phyloP scores from a whole-genome alignment of 2,113 vertebrate species.

The Elephantulus edwardii region DNA sequence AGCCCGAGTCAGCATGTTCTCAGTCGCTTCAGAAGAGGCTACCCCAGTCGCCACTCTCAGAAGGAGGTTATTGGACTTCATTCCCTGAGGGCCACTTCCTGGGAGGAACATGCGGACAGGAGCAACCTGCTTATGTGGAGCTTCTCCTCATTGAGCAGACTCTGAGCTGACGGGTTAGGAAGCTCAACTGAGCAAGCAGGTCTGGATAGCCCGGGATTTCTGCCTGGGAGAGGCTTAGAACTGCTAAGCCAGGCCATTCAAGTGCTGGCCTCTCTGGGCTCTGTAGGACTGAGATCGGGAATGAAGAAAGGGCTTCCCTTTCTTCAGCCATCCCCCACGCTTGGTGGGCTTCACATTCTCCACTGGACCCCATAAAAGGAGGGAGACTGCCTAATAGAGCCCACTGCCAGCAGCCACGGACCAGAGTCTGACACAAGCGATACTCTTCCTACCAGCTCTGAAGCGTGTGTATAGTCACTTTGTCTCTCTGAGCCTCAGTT shows the following conservation, averaged over 20 bases:
- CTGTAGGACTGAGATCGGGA: neutral
- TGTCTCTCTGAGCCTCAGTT: neutral
- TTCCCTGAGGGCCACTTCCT: slow-evolving; percentile 67
- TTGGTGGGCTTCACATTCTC: neutral
- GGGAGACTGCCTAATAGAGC: accelerated
- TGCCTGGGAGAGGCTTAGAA: neutral
- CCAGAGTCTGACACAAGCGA: neutral
- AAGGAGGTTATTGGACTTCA: slow-evolving; percentile 71
- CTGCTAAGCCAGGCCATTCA: neutral
- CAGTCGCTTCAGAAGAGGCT: slow-evolving; percentile 29
- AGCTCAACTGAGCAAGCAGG: slow-evolving; percentile 61
- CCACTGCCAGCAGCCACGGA: neutral
- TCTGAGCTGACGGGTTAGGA: neutral
- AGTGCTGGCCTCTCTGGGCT: neutral
- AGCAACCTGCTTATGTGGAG: slow-evolving; percentile 69
- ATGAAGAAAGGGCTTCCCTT: no score
- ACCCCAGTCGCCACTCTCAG: slow-evolving; percentile 45
- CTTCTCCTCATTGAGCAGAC: slow-evolving; percentile 61
- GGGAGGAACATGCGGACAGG: slow-evolving; percentile 67
- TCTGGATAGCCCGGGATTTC: neutral
- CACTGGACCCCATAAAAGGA: neutral
- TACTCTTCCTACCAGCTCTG: accelerated
- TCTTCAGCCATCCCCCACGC: neutral
- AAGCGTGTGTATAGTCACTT: neutral
- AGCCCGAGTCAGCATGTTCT: slow-evolving; percentile 64